Conservation (phyloP, 2,888 invertebrate genomes). For the Cosmia trapezina region DNA sequence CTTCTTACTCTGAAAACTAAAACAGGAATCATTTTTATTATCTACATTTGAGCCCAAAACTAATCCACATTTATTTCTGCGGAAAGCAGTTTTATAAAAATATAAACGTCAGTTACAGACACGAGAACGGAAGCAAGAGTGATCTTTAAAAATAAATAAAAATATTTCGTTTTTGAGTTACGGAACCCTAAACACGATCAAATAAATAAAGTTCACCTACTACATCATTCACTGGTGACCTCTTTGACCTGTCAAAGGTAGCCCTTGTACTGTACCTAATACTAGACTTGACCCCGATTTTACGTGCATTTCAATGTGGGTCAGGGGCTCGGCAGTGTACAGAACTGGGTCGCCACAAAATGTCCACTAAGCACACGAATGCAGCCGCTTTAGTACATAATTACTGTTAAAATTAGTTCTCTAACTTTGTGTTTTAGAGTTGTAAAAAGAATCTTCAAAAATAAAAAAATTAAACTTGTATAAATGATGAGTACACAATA, state of each 20-base stretch:
- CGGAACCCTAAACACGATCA: neutral
- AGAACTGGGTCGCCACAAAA: conserved; percentile 72
- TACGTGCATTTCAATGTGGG: conserved; percentile 76
- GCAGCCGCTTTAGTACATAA: conserved; percentile 31
- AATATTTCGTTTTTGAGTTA: too few relatives aligned
- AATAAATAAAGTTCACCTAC: conserved; percentile 20
- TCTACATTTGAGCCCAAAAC: neutral
- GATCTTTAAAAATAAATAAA: too few relatives aligned
- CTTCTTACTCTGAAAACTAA: neutral
- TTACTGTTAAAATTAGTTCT: conserved; percentile 20
- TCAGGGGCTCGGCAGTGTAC: conserved; percentile 69
- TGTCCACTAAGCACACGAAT: conserved; percentile 50
- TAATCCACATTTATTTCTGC: neutral
- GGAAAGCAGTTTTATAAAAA: neutral
- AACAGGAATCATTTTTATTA: neutral
- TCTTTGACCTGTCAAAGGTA: conserved; percentile 25
- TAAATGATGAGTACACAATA: too few relatives aligned
- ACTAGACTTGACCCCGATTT: conserved; percentile 71
- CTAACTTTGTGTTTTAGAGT: neutral
- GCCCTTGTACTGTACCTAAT: conserved; percentile 62
- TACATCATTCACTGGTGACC: conserved; percentile 37
- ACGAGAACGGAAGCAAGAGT: neutral
- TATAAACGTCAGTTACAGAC: neutral
- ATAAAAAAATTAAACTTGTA: too few relatives aligned
- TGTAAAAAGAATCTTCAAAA: neutral